Base-by-base conservation (phyloP, 2,113 vertebrate genomes). In the Eclectus roratus region DNA sequence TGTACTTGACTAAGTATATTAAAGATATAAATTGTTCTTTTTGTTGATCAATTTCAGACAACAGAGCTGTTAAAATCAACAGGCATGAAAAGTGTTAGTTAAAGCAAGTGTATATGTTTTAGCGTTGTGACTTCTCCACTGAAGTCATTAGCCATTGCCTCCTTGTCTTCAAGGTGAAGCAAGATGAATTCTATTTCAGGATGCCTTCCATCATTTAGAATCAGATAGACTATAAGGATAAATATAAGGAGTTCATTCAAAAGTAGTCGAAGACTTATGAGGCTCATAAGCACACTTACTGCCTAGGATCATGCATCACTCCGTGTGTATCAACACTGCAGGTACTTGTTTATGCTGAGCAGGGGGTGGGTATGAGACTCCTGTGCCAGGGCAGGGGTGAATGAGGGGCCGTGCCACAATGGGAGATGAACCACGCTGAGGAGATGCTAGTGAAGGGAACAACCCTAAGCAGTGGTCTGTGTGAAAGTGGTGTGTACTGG, bases 61-160 rank as follows among this genome's bases (percentile, higher is more conserved):
- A 77, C 39, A 91, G 65, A 86, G 41, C 35, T 96, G 76, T 87
- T 95, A 79, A 91, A 90, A 91, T 90, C 85, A 91, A 81, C 23
- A 61, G 64, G 39, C 37, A 10, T 61, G 52, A 91, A 61, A 85
- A 88, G 23, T 12, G 14, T 74, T 69, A 39, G 55, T 28, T 92
- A 80, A 85, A 92, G 79, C 37, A 43, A 58, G 10, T 37, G 33
- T 44, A 13, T 31, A 16, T 23, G 25, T 82, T 88, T 82, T 56
- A 85, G n/a, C 52, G 27, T 35, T 80, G 13, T 58, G 55, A 27
- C 15, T 85, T 71, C 55, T 69, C 17, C 25, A 27, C 29, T 66
- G 70, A 80, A 93, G 68, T 73, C 61, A 20, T 78, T 47, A 84
- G 29, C 64, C 46, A 33, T 61, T 80, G 37, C 47, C 35, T 76